These are phyloP conservation scores for Dendronephthya gigantea DNA, from an alignment of 64 coral and sea anemone genomes.

Conservation along the genomic window DNA sequence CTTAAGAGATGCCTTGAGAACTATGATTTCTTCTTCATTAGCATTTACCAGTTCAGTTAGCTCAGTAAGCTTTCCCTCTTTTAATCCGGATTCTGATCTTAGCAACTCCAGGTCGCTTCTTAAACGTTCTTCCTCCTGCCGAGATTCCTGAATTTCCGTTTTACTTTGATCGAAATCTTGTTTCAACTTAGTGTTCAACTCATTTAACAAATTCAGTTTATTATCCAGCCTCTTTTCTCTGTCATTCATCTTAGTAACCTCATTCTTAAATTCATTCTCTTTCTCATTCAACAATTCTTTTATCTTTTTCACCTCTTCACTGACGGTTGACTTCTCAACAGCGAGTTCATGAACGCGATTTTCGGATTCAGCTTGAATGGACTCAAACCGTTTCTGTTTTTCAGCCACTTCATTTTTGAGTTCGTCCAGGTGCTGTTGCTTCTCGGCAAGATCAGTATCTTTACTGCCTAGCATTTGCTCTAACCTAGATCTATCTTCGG, in stretches of 20 bases:
- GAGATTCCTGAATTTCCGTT: not conserved
- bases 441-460: not conserved
- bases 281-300: not conserved
- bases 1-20: no score
- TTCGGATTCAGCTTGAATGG: not conserved
- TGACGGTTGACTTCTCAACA: not conserved
- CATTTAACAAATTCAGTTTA: constrained; percentile 4
- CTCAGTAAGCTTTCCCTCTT: not conserved
- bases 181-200: not conserved
- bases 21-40: not conserved
- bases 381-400: not conserved
- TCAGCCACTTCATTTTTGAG: not conserved
- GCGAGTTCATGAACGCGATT: not conserved
- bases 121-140: not conserved
- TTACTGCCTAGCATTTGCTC: not conserved
- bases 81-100: not conserved
- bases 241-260: not conserved
- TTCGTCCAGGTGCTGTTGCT: not conserved
- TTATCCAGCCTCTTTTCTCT: not conserved
- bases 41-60: not conserved
- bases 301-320: not conserved
- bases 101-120: not conserved
- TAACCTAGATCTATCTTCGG: not conserved
- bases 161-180: not conserved
- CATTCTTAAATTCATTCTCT: not conserved